These are phyloP conservation scores for Enteromius anoplus DNA, from an alignment of 2,797 vertebrate species.

Conservation along the genomic window DNA sequence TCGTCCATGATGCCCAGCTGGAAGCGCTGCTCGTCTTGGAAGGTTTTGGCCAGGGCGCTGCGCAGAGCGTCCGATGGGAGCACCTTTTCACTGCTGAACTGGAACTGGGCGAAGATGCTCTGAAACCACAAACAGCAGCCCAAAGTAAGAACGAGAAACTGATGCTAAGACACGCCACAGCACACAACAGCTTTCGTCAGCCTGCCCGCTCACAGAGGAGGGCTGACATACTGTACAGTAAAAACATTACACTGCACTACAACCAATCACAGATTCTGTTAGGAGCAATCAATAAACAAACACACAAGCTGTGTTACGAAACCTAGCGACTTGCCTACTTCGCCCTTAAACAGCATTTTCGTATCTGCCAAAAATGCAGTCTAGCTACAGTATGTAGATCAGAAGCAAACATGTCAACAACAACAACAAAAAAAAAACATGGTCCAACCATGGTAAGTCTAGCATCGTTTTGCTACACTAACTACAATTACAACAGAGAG, in stretches of 20 bases:
- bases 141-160: neutral
- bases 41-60: conserved; percentile 95
- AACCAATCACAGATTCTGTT: neutral
- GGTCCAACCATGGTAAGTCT: no score
- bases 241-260: conserved; percentile 18
- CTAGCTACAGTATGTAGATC: neutral
- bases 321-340: neutral
- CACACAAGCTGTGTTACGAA: conserved; percentile 1
- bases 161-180: conserved; percentile 39
- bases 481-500: no score
- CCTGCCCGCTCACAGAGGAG: neutral
- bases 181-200: conserved; percentile 33
- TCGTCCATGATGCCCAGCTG: conserved; percentile 99
- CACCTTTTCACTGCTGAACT: conserved; percentile 95
- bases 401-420: neutral
- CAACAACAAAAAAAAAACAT: neutral
- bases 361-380: neutral
- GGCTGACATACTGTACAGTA: conserved; percentile 15
- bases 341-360: neutral
- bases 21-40: conserved; percentile 97
- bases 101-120: conserved; percentile 98
- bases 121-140: conserved; percentile 63
- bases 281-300: neutral
- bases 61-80: conserved; percentile 93
- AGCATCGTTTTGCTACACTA: no score